Conservation (phyloP, 2,113 vertebrate genomes). For the Burhinus oedicnemus region DNA sequence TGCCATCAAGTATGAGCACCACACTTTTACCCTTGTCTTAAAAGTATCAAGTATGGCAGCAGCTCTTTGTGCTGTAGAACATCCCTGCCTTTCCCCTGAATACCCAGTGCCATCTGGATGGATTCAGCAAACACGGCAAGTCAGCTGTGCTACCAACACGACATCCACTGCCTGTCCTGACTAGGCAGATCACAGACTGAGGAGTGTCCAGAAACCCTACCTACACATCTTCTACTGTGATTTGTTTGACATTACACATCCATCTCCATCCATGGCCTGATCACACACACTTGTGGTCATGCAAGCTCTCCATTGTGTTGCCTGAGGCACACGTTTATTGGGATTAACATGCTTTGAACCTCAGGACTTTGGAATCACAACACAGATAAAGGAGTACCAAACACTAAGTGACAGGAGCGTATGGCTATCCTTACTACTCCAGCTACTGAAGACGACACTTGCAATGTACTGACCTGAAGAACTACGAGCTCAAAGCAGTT, state of each 20-base stretch:
- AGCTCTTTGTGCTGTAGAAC: not conserved
- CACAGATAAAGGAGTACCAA: not conserved
- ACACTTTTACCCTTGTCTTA: not conserved
- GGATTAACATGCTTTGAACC: not conserved
- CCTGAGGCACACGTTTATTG: not conserved
- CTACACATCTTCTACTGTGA: not conserved
- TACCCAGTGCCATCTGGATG: not conserved
- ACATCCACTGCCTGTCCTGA: not conserved
- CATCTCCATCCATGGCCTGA: not conserved
- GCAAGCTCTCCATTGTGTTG: not conserved
- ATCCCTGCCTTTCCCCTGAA: not conserved
- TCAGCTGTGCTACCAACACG: not conserved
- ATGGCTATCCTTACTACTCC: not conserved
- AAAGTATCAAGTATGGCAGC: not conserved
- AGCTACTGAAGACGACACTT: not conserved
- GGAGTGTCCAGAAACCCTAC: not conserved
- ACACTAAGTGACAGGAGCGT: not conserved
- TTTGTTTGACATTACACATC: not conserved
- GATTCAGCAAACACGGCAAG: not conserved
- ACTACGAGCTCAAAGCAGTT: not conserved
- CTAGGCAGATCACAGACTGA: not conserved
- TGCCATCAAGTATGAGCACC: not conserved
- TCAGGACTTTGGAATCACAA: not conserved
- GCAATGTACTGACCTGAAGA: not conserved
- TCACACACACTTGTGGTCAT: not conserved